Conservation (phyloP, 2,888 invertebrate species). For the Drymonia ruficornis region DNA sequence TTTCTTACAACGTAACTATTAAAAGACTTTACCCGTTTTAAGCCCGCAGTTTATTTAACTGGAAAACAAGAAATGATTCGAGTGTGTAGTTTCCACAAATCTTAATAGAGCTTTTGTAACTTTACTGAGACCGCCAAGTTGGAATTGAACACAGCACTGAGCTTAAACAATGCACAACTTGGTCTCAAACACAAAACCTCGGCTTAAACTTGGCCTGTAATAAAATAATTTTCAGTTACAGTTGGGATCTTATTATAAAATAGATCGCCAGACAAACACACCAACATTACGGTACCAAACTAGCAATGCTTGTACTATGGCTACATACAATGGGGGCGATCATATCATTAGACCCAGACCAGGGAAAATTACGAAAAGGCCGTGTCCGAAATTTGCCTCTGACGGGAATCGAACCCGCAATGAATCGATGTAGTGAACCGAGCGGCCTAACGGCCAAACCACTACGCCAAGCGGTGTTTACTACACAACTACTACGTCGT, state of each 20-base stretch:
- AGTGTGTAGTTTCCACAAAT: not conserved
- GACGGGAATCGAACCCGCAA: too few relatives aligned
- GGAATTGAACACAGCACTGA: not conserved
- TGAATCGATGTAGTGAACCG: too few relatives aligned
- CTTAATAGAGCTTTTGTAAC: not conserved
- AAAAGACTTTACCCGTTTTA: constrained; percentile 8
- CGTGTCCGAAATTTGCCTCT: too few relatives aligned
- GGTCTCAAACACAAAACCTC: not conserved
- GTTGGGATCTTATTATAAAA: too few relatives aligned
- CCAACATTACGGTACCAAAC: too few relatives aligned
- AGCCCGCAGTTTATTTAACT: not conserved
- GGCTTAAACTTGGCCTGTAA: not conserved
- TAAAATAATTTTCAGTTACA: not conserved
- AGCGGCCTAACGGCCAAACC: too few relatives aligned
- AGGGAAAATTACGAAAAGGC: too few relatives aligned
- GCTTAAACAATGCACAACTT: not conserved
- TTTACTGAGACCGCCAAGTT: not conserved
- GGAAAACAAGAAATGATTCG: not conserved
- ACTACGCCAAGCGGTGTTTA: too few relatives aligned
- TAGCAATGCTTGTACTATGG: too few relatives aligned
- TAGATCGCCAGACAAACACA: too few relatives aligned
- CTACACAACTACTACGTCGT: not conserved
- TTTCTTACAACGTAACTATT: constrained; percentile 29
- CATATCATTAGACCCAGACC: too few relatives aligned
- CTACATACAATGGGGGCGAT: too few relatives aligned